Base-by-base conservation (phyloP, 2,113 vertebrate species). In the Gyps fulvus region DNA sequence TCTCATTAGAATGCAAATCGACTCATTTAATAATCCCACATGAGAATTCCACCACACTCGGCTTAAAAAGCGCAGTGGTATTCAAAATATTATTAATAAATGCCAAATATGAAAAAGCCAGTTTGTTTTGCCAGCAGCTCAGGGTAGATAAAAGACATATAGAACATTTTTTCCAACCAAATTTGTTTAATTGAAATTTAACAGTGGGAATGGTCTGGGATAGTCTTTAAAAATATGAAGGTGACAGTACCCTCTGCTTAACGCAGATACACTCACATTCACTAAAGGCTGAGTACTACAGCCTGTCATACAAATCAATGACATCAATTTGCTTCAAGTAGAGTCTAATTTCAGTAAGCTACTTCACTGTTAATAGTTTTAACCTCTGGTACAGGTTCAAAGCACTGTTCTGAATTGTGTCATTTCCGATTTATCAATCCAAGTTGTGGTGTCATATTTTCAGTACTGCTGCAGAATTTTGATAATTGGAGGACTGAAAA, bases 1-100 rank as follows among this genome's bases (percentile, higher is more conserved):
- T 98, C 98, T 99, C 98, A 99, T 99, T 99, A 99, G 98, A 98
- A 99, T 99, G 98, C 98, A 99, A 99, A 99, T 99, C 95, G 90
- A 98, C 98, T 98, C 97, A 98, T 98, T 98, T 98, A 98, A 98
- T 98, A 99, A 98, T 98, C 98, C 98, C 98, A 98, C 98, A 97
- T 98, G 98, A 98, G 99, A 99, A 97, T 98, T 98, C 96, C 89
- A 98, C 97, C 97, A 98, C 98, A 98, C 97, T 98, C 97, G 97
- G 97, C 96, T 98, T 98, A 98, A 98, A 98, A 98, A 97, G 97
- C 87, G 32, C 98, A 98, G 97, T 98, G 97, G 98, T 98, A 98
- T 98, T 98, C 98, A 98, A 98, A 98, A 98, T 98, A 98, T 98
- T 98, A 98, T 98, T 98, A 98, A 98, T 98, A 98, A 98, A 98